Base-by-base conservation (phyloP, 1,140 invertebrate genomes). In the Euwallacea similis region DNA sequence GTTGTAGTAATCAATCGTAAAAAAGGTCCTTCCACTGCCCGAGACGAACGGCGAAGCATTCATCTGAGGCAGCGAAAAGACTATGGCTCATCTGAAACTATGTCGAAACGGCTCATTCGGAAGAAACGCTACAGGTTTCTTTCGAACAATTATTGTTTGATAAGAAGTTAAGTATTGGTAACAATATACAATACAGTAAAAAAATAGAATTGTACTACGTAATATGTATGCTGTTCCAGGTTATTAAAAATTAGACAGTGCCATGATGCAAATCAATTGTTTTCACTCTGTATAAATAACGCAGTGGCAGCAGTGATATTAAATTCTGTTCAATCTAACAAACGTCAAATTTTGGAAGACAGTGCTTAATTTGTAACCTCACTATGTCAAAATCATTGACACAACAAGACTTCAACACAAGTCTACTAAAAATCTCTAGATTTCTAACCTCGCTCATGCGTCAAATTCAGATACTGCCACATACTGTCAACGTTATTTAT, bases 161-260 rank as follows among this genome's bases (percentile, higher is more conserved):
- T 50, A 67, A 62, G 55, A 68, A 66, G 46, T 56, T 66, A 60
- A 72, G 56, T 42, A 56, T 63, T 72, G 71, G 71, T 72, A 72
- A 72, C 71, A 72, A 72, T 9, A 50, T 13, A 72, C 71, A 72
- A 72, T 9, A 50, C 46, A 72, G 71, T 72, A 66, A 60, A 72
- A 71, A 70, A n/a, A 72, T 42, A 60, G 58, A 71, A 70, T 72
- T 72, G 70, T 72, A 72, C 70, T 72, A 33, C 21, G 21, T 33
- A 33, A 33, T 33, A 33, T 33, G 21, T 33, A 33, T 4, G 21
- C 21, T 33, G 4, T 33, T 33, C 4, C 21, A 33, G 4, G 21
- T 33, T 4, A 33, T 33, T 33, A 33, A 33, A 33, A 33, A 33
- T 33, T 33, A 4, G 21, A 33, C 21, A 33, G 4, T 33, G 21